Evolutionary conservation across 2,888 invertebrate species (phyloP).

Genomic region (Hydropsyche betteni): DNA sequence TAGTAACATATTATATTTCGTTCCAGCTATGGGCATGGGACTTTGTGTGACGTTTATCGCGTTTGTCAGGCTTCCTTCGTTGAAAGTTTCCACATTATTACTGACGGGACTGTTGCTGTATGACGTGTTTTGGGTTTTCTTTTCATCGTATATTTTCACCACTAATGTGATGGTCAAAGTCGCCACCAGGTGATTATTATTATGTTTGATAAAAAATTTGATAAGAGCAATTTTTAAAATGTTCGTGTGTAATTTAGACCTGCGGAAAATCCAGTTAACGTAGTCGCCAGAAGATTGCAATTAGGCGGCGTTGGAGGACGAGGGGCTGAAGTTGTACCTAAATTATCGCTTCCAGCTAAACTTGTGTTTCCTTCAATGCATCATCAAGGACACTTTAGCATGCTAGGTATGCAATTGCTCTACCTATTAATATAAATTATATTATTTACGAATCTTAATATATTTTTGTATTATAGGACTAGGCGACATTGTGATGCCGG

Average conservation of each 20-base stretch:
- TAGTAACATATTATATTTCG: not conserved
- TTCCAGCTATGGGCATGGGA: constrained; percentile 95
- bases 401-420: constrained; percentile 72
- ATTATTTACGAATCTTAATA: not conserved
- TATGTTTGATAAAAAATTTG: not conserved
- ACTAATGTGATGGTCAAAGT: constrained; percentile 99
- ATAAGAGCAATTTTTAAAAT: constrained; percentile 10
- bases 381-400: constrained; percentile 95
- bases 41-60: constrained; percentile 98
- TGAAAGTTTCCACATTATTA: constrained; percentile 94
- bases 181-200: constrained; percentile 62
- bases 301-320: constrained; percentile 84
- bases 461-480: constrained; percentile 62
- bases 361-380: constrained; percentile 97
- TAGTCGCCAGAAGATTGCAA: constrained; percentile 92
- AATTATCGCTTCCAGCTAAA: constrained; percentile 95
- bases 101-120: constrained; percentile 93
- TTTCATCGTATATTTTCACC: constrained; percentile 97
- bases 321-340: constrained; percentile 78
- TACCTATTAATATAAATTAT: not conserved
- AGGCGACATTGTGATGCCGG: constrained; percentile 94
- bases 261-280: constrained; percentile 91
- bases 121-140: constrained; percentile 99
- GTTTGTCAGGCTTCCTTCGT: constrained; percentile 92
- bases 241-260: constrained; percentile 65